These are phyloP conservation scores for Podotricha telesiphe DNA, from an alignment of 2,888 invertebrate species.

Conservation along the genomic window DNA sequence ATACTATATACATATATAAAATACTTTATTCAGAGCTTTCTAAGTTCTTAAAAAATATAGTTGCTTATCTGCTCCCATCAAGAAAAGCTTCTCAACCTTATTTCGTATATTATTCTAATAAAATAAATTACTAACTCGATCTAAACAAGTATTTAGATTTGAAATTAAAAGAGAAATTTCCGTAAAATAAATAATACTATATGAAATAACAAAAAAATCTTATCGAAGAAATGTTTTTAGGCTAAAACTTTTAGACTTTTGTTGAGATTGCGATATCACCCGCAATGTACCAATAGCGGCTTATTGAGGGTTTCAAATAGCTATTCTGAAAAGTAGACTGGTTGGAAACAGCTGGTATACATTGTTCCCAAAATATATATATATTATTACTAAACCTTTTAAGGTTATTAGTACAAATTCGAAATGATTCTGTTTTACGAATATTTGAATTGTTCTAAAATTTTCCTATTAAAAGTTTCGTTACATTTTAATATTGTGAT, in stretches of 20 bases:
- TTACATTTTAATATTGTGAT: neutral
- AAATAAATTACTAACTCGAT: neutral
- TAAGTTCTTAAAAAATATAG: too few species aligned
- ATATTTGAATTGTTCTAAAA: neutral
- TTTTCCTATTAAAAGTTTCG: neutral
- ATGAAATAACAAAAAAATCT: neutral
- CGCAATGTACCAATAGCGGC: conserved; percentile 21
- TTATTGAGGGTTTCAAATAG: conserved; percentile 33
- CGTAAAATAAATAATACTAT: neutral
- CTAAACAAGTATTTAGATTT: neutral
- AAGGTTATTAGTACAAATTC: conserved; percentile 8
- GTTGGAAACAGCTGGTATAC: conserved; percentile 35
- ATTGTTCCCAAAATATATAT: conserved; percentile 26
- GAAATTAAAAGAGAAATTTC: conserved; percentile 2
- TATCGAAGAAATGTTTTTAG: neutral
- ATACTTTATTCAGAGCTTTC: too few species aligned
- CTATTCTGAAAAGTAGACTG: conserved; percentile 33
- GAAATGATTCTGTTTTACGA: neutral
- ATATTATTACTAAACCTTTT: conserved; percentile 21
- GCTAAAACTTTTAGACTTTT: conserved; percentile 28
- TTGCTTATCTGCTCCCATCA: too few species aligned
- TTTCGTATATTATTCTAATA: neutral
- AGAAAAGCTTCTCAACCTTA: too few species aligned
- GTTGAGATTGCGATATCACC: conserved; percentile 32
- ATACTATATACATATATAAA: too few species aligned